Percentiles rank a stretch among this genome's conserved stretches.
phyloP scores from a whole-genome alignment of 2,113 vertebrate species.

The Leucoraja erinaceus region DNA sequence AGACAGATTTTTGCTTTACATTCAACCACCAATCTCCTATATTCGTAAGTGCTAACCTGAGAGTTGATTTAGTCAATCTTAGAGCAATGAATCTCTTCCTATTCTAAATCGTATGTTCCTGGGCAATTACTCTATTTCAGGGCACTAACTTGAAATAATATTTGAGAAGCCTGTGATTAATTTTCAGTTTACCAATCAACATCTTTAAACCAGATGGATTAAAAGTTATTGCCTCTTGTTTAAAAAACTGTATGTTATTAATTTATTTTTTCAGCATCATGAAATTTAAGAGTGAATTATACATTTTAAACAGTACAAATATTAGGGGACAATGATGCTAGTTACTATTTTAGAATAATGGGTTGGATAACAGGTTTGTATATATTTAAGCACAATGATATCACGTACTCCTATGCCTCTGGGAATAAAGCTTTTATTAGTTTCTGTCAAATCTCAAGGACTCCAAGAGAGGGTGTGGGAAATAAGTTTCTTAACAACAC shows the following conservation, averaged over 20 bases:
- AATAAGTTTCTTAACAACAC: not conserved
- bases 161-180: not conserved
- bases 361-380: not conserved
- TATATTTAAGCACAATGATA: slow-evolving; percentile 16
- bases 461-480: not conserved
- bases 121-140: too few relatives aligned
- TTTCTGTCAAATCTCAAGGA: slow-evolving; percentile 18
- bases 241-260: not conserved
- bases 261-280: not conserved
- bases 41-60: too few relatives aligned
- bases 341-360: slow-evolving; percentile 29
- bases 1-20: not conserved
- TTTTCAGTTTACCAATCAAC: not conserved
- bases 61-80: too few relatives aligned
- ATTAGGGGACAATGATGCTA: not conserved
- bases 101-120: too few relatives aligned
- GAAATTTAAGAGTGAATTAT: not conserved
- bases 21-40: too few relatives aligned
- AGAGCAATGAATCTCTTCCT: too few relatives aligned
- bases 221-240: not conserved
- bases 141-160: not conserved
- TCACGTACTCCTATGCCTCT: not conserved
- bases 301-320: not conserved
- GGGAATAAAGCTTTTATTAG: not conserved
- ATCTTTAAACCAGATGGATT: not conserved